Evolutionary conservation across 2,888 invertebrate genomes (phyloP), one percentile per base, ranked within the genome.

Genomic region (Sesamia inferens): DNA sequence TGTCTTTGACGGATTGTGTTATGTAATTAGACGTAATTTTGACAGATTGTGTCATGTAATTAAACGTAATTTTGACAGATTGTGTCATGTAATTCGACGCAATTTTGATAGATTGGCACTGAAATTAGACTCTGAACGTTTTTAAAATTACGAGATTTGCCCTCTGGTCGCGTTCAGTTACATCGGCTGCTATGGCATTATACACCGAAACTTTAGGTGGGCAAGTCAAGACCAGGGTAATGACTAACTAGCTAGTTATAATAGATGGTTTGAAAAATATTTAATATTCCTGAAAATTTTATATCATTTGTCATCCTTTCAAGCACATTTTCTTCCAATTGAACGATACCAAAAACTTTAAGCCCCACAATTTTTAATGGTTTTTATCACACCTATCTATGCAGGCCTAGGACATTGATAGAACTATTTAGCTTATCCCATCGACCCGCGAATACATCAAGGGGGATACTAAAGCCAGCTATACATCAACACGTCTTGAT

Each of bases 401-500:
- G 19, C 22, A 59, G 57, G 7, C 48, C 42, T 75, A 79, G 72
- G 47, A 76, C 66, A 74, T 55, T 62, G 51, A 68, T 61, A 80
- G 65, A 75, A 67, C 65, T 39, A 68, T 65, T 58, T 70, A 64
- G 76, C 72, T 83, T 78, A 81, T 74, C 66, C 77, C 59, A 19
- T 64, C 59, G 73, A 81, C 82, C 76, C 16, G 31, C 47, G 70
- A 69, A 86, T 87, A 81, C 76, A 79, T 82, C 76, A 64, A 54
- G 47, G 24, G n/a, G 65, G 74, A 75, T 70, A 81, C 73, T 64
- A 84, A 81, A 75, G 71, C 85, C 75, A 57, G 62, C 81, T 61
- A 83, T 88, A 84, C 79, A 85, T 85, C 87, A 87, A 84, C 86
- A 84, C 84, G 79, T 79, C 78, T 58, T 63, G 67, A 78, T 79